Base-by-base conservation (phyloP, 2,797 vertebrate genomes). In the Paedocypris micromegethes region DNA sequence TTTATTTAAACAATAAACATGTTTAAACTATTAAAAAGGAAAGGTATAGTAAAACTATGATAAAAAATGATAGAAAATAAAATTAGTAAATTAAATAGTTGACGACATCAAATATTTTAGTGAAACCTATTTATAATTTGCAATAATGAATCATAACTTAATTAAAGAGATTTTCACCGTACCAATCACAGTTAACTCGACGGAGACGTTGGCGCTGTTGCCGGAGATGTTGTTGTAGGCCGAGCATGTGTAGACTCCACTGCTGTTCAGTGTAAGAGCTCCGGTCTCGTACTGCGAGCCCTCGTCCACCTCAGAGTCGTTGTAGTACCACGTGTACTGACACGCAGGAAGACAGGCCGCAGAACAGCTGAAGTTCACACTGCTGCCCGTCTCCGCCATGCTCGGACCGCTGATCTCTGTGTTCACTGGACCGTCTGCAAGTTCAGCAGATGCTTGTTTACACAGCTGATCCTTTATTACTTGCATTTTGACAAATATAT, bases 281-380 rank as follows among this genome's bases (percentile, higher is more conserved):
- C 4, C 3, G 0, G 44, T 79, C 38, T 1, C 66, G 6, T 80
- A 73, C 7, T 46, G 0, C 40, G 84, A 76, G 0, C 80, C 73
- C 3, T 75, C 74, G 9, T 64, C 75, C 50, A 85, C 58, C 0
- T 41, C 1, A 1, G 46, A 55, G 9, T 37, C 70, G 7, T 86
- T 85, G 71, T 81, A 78, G 78, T 70, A 84, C 89, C 89, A 90
- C 64, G 3, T 80, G 78, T 76, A 83, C 0, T 53, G 9, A 65
- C 84, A 81, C 7, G 65, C 53, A 37, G 89, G 88, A 58, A 6
- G 5, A 0, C 88, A 90, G 55, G 4, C 0, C 0, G 86, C 83
- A 58, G 50, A 78, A 55, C 89, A 90, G 2, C 0, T 60, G 9
- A 87, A 82, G 39, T 5, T 37, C 0, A 63, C 80, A 0, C 0